phyloP scores from a whole-genome alignment of 23 tunicate genomes.

The Phallusia fumigata region DNA sequence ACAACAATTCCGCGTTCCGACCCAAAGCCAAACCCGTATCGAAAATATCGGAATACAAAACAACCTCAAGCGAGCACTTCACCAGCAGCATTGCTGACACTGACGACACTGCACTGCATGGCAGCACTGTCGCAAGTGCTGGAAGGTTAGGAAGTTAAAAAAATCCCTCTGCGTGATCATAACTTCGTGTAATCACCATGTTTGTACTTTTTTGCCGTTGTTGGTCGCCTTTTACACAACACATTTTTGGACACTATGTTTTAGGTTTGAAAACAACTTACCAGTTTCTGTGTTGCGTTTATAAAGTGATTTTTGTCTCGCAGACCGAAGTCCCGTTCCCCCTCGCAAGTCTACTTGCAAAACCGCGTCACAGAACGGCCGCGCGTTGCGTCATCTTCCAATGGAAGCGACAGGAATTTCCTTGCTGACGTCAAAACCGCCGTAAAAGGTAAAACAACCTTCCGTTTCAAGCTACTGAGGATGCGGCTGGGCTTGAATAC shows the following conservation, averaged over 20 bases:
- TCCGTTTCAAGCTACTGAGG: too few relatives aligned
- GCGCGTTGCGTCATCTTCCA: constrained; percentile 5
- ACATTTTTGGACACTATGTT: too few relatives aligned
- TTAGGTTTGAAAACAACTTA: too few relatives aligned
- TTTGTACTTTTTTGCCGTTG: too few relatives aligned
- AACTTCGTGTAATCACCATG: too few relatives aligned
- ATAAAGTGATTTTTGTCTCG: too few relatives aligned
- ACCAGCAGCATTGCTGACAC: background rate
- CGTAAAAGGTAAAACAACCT: constrained; percentile 47
- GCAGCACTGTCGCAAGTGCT: background rate
- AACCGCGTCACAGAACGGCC: constrained; percentile 6
- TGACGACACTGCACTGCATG: background rate
- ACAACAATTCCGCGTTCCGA: constrained; percentile 16
- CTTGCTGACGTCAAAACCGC: constrained; percentile 64
- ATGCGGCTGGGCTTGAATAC: too few relatives aligned
- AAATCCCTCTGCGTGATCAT: too few relatives aligned
- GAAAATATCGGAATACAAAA: background rate
- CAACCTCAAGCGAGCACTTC: constrained; percentile 5
- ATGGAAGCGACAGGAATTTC: constrained; percentile 31
- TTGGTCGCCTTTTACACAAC: too few relatives aligned
- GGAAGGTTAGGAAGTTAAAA: too few relatives aligned
- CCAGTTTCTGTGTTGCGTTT: too few relatives aligned
- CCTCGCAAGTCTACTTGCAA: constrained; percentile 22
- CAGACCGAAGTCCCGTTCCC: constrained; percentile 17
- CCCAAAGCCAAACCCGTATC: background rate